These are phyloP conservation scores for Drosophila formosana DNA, from an alignment of 2,888 invertebrate species.

Conservation along the genomic window DNA sequence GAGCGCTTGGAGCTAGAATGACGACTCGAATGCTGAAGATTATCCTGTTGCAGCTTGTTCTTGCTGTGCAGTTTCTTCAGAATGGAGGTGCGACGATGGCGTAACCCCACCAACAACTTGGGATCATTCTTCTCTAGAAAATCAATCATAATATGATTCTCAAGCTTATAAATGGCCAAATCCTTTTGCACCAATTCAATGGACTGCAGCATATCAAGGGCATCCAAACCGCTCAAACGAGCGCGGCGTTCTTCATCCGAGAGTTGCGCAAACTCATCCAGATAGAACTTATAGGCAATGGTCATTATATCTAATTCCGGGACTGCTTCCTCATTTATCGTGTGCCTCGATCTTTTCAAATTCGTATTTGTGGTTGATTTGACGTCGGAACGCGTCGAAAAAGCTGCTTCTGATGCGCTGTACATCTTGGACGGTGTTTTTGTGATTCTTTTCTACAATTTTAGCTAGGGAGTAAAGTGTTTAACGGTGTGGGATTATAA, in stretches of 20 bases:
- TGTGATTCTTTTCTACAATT: not conserved
- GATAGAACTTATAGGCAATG: constrained; percentile 59
- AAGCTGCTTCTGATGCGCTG: constrained; percentile 27
- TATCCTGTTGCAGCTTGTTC: constrained; percentile 18
- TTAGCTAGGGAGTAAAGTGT: not conserved
- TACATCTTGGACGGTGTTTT: constrained; percentile 2
- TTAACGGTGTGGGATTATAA: not conserved
- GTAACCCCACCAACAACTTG: constrained; percentile 79
- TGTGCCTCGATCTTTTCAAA: constrained; percentile 2
- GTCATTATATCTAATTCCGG: constrained; percentile 63
- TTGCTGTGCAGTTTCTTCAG: constrained; percentile 46
- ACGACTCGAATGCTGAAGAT: constrained; percentile 49
- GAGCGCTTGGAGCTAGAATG: constrained; percentile 65
- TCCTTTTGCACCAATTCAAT: constrained; percentile 75
- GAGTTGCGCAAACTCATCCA: constrained; percentile 56
- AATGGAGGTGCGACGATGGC: constrained; percentile 66
- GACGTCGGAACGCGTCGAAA: not conserved
- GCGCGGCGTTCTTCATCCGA: constrained; percentile 52
- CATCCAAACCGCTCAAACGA: constrained; percentile 65
- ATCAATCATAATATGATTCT: constrained; percentile 80
- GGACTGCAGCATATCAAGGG: constrained; percentile 72
- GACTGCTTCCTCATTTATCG: constrained; percentile 9
- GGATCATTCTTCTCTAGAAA: constrained; percentile 83
- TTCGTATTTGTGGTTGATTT: not conserved
- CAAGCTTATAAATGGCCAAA: constrained; percentile 71